Evolutionary conservation across 2,797 vertebrate genomes (phyloP).

Genomic region (Melanitta fusca): DNA sequence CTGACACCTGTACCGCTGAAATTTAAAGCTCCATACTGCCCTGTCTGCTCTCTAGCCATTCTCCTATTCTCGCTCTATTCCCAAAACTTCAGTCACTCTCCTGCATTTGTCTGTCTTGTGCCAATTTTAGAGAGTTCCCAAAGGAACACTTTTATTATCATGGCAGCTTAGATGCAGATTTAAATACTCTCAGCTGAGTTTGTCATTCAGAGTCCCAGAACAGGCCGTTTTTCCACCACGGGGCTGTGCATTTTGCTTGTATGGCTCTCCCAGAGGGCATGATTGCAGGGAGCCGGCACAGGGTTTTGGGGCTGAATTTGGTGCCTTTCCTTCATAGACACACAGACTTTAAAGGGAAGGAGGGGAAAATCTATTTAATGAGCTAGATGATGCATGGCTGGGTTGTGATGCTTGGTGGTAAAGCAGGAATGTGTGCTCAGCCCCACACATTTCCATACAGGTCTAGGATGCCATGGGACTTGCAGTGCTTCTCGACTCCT

Average conservation of each 20-base stretch:
- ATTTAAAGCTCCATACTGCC: not conserved
- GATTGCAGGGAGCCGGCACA: not conserved
- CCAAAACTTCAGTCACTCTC: not conserved
- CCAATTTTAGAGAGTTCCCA: not conserved
- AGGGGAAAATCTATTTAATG: not conserved
- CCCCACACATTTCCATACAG: accelerated
- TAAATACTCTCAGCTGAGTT: not conserved
- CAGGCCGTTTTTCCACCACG: not conserved
- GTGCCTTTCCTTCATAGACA: not conserved
- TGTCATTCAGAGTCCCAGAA: not conserved
- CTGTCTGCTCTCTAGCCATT: not conserved
- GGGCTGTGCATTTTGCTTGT: not conserved
- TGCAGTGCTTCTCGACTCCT: not conserved
- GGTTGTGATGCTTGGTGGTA: not conserved
- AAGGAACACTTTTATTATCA: not conserved
- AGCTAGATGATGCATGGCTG: not conserved
- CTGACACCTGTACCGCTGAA: not conserved
- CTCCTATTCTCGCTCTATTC: not conserved
- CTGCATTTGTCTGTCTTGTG: not conserved
- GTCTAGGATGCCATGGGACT: not conserved
- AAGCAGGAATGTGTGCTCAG: not conserved
- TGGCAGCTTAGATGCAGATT: not conserved
- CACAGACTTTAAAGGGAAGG: not conserved
- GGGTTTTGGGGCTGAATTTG: not conserved
- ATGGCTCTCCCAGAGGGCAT: not conserved